Percentiles rank a stretch among this genome's conserved stretches.
These are phyloP conservation scores for Agrilus biguttatus DNA, from an alignment of 2,888 invertebrate species.

Conservation along the genomic window DNA sequence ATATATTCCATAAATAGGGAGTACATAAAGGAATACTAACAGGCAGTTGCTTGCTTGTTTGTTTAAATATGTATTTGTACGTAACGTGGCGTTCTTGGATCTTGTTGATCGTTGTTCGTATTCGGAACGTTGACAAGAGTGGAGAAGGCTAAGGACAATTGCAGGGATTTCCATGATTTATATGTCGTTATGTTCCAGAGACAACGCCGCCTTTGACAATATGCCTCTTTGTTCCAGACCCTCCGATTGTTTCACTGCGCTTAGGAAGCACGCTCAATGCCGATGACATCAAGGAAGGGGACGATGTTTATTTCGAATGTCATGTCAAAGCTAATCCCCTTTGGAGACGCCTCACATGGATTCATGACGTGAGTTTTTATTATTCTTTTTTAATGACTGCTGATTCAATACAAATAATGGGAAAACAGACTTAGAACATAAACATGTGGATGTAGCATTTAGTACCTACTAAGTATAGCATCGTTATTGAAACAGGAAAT, in stretches of 20 bases:
- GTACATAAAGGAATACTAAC: too few species aligned
- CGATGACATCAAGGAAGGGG: constrained; percentile 83
- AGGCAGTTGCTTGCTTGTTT: too few species aligned
- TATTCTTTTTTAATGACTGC: not conserved
- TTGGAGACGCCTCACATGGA: constrained; percentile 72
- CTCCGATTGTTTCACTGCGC: constrained; percentile 67
- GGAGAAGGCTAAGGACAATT: not conserved
- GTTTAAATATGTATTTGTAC: too few species aligned
- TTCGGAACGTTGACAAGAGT: constrained; percentile 7
- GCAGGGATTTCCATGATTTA: constrained; percentile 21
- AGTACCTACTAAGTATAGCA: too few species aligned
- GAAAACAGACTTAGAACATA: too few species aligned
- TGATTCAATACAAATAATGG: too few species aligned
- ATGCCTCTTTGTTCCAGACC: constrained; percentile 45
- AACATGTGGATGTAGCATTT: too few species aligned
- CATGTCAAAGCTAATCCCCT: constrained; percentile 80
- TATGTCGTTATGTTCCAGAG: constrained; percentile 13
- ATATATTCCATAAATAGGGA: too few species aligned
- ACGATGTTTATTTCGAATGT: constrained; percentile 87
- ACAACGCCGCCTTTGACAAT: constrained; percentile 15
- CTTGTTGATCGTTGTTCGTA: too few species aligned
- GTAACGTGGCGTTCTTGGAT: too few species aligned
- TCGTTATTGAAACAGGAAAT: too few species aligned
- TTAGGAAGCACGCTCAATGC: constrained; percentile 74
- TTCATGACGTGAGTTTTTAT: constrained; percentile 63